A percentile compares a stretch with the other conserved stretches of the same genome.
Evolutionary conservation across 2,113 vertebrate species (phyloP).

Genomic region (Ardeotis arabs): DNA sequence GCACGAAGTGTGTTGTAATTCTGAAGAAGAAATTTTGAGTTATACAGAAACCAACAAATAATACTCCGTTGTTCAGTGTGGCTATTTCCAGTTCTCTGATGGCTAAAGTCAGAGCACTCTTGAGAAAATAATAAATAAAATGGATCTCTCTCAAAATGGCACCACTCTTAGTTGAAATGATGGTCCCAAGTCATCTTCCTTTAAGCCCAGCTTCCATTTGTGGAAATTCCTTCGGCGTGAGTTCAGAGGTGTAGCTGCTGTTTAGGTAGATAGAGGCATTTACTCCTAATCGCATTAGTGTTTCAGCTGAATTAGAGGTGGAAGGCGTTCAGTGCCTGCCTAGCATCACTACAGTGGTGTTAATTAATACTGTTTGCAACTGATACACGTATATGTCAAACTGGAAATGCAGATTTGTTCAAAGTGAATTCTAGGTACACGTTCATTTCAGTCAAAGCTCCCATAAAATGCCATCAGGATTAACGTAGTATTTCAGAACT

Average conservation of each 20-base stretch:
- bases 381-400: background rate
- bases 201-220: background rate
- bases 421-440: background rate
- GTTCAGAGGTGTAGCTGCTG: slow-evolving; percentile 49
- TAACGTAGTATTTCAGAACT: background rate
- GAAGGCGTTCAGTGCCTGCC: slow-evolving; percentile 7
- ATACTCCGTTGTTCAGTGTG: background rate
- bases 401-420: background rate
- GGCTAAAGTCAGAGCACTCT: background rate
- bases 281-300: slow-evolving; percentile 45
- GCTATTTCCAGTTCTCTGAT: background rate
- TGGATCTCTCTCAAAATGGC: background rate
- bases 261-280: slow-evolving; percentile 51
- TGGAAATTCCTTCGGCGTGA: background rate
- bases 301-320: slow-evolving; percentile 36
- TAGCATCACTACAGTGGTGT: background rate
- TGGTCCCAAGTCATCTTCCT: background rate
- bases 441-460: background rate
- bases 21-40: background rate
- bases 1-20: background rate
- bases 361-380: slow-evolving; percentile 26
- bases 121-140: background rate
- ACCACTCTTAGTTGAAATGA: background rate
- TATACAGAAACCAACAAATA: background rate
- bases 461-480: background rate